A percentile compares a stretch with the other conserved stretches of the same genome.
These are phyloP conservation scores for Agelastica alni DNA, from an alignment of 2,888 invertebrate species.

Conservation along the genomic window DNA sequence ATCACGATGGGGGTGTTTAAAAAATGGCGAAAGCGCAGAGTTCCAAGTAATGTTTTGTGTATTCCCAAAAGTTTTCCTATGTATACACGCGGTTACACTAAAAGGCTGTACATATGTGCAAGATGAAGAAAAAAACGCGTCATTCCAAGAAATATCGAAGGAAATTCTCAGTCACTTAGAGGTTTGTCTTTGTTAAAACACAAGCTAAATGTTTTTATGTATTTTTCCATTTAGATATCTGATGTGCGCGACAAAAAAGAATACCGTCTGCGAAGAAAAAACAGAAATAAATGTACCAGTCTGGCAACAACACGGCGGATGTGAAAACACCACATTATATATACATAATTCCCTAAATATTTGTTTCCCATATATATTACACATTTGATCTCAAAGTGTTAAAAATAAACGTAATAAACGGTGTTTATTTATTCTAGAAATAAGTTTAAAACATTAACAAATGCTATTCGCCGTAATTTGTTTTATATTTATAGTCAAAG, in stretches of 20 bases:
- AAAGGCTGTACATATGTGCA: too few species aligned
- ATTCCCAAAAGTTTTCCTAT: background rate
- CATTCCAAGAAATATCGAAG: conserved; percentile 3
- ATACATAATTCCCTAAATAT: conserved; percentile 49
- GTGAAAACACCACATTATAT: conserved; percentile 43
- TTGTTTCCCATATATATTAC: conserved; percentile 46
- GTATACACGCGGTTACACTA: too few species aligned
- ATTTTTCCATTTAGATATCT: conserved; percentile 20
- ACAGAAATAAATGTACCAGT: conserved; percentile 26
- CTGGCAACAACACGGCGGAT: conserved; percentile 52
- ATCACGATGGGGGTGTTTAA: too few species aligned
- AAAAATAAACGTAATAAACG: conserved; percentile 47
- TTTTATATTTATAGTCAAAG: conserved; percentile 28
- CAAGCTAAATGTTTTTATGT: conserved; percentile 22
- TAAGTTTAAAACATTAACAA: conserved; percentile 46
- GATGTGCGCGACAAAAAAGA: conserved; percentile 23
- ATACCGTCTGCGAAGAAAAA: conserved; percentile 11
- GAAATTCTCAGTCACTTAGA: conserved; percentile 1
- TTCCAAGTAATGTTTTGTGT: too few species aligned
- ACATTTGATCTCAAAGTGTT: conserved; percentile 34
- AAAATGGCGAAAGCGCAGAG: too few species aligned
- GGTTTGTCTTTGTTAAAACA: conserved; percentile 14
- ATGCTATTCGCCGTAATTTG: conserved; percentile 28
- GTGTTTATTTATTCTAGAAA: conserved; percentile 51
- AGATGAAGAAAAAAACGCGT: background rate